Evolutionary conservation across 1,140 invertebrate genomes (phyloP), one percentile per base, ranked within the genome.

Genomic region (Drosophila seguyi): DNA sequence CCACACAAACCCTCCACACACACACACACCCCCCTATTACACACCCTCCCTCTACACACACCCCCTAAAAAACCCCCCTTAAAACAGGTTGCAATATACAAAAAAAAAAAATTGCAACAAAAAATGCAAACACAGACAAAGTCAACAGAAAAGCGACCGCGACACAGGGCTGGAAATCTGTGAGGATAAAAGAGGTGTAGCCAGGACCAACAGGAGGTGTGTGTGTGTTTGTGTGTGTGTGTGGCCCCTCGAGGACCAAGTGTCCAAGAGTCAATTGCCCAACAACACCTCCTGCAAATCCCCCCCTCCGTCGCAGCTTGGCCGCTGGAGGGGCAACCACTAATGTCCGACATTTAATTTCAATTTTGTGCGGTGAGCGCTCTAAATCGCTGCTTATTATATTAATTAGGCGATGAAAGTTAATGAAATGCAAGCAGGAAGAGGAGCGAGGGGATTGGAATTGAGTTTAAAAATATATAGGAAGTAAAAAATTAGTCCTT

Each of bases 351-450:
- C 55, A 90, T 90, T 88, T 88, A 88, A 90, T 88, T 90, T 90
- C 85, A 90, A 88, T 88, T 88, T 88, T 84, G 77, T 75, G 68
- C 73, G 57, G 42, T 50, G 48, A 14, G 66, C 66, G 66, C 69
- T 72, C 85, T 72, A 88, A 88, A 88, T 88, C 68, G 80, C 62
- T 78, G 84, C 80, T 88, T 88, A 88, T 88, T 81, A 81, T 88
- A 88, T 88, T 81, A 83, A 88, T 88, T 88, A 78, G 82, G 55
- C 44, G 45, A n/a, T 36, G 16, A 65, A 69, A 59, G 74, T 80
- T 67, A 69, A 81, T 81, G 56, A 71, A 81, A 76, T 62, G 29
- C 48, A 58, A 14, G 27, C 22, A 13, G 6, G 6, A 6, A 4
- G 18, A 13, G 11, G 6, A 1, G 10, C n/a, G 10, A 6, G 1